Evolutionary conservation across 2,888 invertebrate species (phyloP), one percentile per base, ranked within the genome.

Genomic region (Andrena camellia): DNA sequence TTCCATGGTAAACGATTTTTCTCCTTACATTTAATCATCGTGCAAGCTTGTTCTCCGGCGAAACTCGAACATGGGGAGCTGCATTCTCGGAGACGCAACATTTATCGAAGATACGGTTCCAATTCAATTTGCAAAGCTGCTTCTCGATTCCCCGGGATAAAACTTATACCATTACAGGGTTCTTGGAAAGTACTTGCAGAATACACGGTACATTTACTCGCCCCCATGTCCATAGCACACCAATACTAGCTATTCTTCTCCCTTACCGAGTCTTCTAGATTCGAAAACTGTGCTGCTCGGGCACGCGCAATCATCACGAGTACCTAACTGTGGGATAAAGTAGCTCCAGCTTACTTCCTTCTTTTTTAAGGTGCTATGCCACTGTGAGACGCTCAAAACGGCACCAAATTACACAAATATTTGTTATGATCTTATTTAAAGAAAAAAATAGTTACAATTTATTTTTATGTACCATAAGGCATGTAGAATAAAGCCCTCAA

Each of bases 181-280:
- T 54, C n/a, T 31, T 23, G 54, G 60, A 26, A 26, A 62, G 52
- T 35, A 54, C 62, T 78, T 77, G 26, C 26, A 20, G 62, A 50
- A 48, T 78, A 62, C 54, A 78, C 67, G 77, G 54, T 68, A 77
- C 78, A 78, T 78, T 77, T 77, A 31, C 54, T 68, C 48, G 20
- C 26, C 74, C 54, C 76, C 77, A 48, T 67, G 62, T 60, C 10
- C 66, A 62, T 52, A 76, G 13, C 75, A 75, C 76, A 75, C 52
- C 76, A 31, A 67, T 67, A 42, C 52, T 7, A 17, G 48, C 23
- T 17, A n/a, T 77, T 78, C 26, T 54, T 57, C 42, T 23, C 20
- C 20, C 13, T 42, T 10, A 23, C 10, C 13, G 35, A 29, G 29
- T 63, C 42, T 35, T 35, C 42, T 23, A 13, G 59, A 75, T 75